Base-by-base conservation (phyloP, 2,113 vertebrate species). In the Dromas ardeola region DNA sequence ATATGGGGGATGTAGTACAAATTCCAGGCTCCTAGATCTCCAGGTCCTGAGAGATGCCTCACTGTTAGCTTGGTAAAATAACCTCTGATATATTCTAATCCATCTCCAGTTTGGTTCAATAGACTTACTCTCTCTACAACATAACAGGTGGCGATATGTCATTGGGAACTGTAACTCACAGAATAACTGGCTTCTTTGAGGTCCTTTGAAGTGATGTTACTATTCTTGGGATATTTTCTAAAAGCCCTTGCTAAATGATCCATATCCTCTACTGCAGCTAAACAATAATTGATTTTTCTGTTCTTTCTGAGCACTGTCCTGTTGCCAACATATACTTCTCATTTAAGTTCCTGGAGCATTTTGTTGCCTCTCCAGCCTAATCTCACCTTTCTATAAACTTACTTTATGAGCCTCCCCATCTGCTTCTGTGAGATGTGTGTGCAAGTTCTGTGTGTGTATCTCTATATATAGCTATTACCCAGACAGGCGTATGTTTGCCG, bases 261-360 rank as follows among this genome's bases (percentile, higher is more conserved):
- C 95, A 79, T 90, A 86, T 84, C 87, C 85, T 94, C 90, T 77
- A 45, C 69, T 71, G 74, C 85, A 95, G 90, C 90, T 96, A 86
- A 95, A 94, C 91, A 97, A 90, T 91, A 96, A 97, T 83, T 96
- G 97, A 93, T 95, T 96, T 96, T 90, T 88, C 93, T 95, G 79
- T 81, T 93, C 94, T 96, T 96, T 90, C 92, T 86, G 95, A 96
- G 90, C 85, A 90, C 72, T 92, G 94, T 88, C 95, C 94, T 65
- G 34, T 81, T 92, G 96, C 96, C 97, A 96, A 86, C 88, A 58
- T 43, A 73, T 70, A 96, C 94, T 96, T 97, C 92, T 92, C 93
- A 86, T 86, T 94, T 92, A 93, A 94, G 88, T 69, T 97, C 63
- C 70, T 77, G 58, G 49, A 94, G 94, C 87, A 90, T 93, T 96